These are phyloP conservation scores for Pachyuromys duprasi DNA, from an alignment of 2,797 vertebrate species.

Conservation along the genomic window DNA sequence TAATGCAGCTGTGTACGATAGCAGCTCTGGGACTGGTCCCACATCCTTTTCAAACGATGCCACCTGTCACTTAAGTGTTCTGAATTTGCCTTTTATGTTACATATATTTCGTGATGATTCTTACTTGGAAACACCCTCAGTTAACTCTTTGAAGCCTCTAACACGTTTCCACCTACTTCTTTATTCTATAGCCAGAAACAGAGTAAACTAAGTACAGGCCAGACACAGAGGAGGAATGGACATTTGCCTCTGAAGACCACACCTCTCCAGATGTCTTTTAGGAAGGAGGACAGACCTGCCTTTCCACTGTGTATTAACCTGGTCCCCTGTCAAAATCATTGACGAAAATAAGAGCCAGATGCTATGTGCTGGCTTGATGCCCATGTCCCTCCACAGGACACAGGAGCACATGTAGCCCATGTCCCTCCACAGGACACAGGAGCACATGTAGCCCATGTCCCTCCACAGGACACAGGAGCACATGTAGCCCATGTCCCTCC, in stretches of 20 bases:
- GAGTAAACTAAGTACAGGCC: background rate
- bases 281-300: background rate
- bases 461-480: background rate
- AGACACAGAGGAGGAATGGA: background rate
- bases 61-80: slow-evolving; percentile 83
- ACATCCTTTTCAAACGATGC: slow-evolving; percentile 80
- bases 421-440: background rate
- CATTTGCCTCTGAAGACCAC: background rate
- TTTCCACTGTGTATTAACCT: background rate
- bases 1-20: slow-evolving; percentile 85
- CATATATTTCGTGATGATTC: slow-evolving; percentile 72
- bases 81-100: slow-evolving; percentile 80
- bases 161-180: background rate
- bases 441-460: too few species aligned
- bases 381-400: background rate
- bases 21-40: slow-evolving; percentile 72
- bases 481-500: background rate
- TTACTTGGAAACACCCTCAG: slow-evolving; percentile 65
- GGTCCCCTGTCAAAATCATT: background rate
- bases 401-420: background rate
- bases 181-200: background rate
- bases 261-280: background rate
- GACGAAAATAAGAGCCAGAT: background rate
- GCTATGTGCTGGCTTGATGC: background rate
- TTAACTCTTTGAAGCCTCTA: slow-evolving; percentile 72